phyloP scores from a whole-genome alignment of 1,140 invertebrate genomes.

The Drosophila ambigua region DNA sequence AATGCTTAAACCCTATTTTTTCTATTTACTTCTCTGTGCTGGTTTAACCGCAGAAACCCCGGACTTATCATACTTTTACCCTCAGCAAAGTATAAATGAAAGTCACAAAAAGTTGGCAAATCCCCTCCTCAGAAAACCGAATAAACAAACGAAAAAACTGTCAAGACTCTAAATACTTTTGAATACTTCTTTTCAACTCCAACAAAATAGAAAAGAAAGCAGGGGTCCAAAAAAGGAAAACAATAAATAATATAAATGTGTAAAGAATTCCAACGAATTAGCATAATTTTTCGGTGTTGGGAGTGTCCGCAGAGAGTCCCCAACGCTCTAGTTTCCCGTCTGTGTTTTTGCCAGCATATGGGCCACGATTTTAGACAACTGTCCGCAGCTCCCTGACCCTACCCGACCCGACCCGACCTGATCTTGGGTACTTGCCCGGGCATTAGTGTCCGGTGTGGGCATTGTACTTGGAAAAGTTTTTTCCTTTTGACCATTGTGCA shows the following conservation, averaged over 20 bases:
- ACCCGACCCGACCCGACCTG: slow-evolving; percentile 49
- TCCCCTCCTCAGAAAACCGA: slow-evolving; percentile 9
- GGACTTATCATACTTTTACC: not conserved
- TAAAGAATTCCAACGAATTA: slow-evolving; percentile 69
- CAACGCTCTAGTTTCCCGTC: not conserved
- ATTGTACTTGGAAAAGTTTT: slow-evolving; percentile 46
- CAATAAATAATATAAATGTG: slow-evolving; percentile 81
- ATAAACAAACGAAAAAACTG: slow-evolving; percentile 43
- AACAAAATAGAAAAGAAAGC: slow-evolving; percentile 30
- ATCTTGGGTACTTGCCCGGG: slow-evolving; percentile 56
- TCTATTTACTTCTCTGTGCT: no score
- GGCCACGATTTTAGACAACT: slow-evolving; percentile 50
- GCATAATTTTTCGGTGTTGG: slow-evolving; percentile 60
- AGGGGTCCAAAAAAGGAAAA: slow-evolving; percentile 43
- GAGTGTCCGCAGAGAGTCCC: slow-evolving; percentile 19
- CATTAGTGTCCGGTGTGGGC: slow-evolving; percentile 71
- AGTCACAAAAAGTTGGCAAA: slow-evolving; percentile 56
- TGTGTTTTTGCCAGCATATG: slow-evolving; percentile 18
- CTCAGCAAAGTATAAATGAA: slow-evolving; percentile 65
- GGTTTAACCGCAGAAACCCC: no score
- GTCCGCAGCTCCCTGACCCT: slow-evolving; percentile 47
- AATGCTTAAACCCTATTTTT: not conserved
- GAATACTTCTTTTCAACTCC: slow-evolving; percentile 51
- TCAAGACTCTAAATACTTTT: slow-evolving; percentile 75
- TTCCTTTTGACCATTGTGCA: slow-evolving; percentile 52